Conservation (phyloP, 2,797 vertebrate genomes). For the Simalia tracyae region DNA sequence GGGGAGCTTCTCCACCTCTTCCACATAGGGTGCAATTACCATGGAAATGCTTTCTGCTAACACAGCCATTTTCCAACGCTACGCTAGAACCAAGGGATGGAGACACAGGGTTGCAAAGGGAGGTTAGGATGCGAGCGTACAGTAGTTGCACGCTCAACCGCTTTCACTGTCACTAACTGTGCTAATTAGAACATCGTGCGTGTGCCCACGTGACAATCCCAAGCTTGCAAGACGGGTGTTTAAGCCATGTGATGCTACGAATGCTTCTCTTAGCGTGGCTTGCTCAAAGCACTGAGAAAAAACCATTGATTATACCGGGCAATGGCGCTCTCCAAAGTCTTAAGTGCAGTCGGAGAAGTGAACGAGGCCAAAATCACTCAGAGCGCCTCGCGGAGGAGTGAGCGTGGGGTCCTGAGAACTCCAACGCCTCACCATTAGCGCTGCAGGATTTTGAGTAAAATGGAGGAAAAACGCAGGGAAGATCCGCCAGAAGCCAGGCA, state of each 20-base stretch:
- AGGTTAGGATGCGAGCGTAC: not conserved
- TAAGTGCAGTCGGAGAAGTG: not conserved
- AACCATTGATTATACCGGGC: not conserved
- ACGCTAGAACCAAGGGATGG: not conserved
- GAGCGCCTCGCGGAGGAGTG: not conserved
- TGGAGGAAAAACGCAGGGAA: not conserved
- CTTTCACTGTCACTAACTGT: not conserved
- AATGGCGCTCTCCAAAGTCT: too few relatives aligned
- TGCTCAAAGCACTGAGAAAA: not conserved
- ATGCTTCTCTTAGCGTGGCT: not conserved
- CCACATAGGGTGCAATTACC: not conserved
- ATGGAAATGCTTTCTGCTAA: not conserved
- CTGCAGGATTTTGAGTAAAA: not conserved
- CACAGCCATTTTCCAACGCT: too few relatives aligned
- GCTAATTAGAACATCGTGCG: not conserved
- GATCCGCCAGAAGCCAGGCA: not conserved
- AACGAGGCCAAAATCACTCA: not conserved
- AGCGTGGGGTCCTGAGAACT: not conserved
- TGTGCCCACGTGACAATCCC: not conserved
- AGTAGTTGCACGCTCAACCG: not conserved
- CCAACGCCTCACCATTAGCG: not conserved
- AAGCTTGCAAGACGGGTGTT: not conserved
- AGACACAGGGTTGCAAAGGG: not conserved
- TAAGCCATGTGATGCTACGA: not conserved
- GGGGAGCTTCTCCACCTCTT: not conserved